phyloP scores from a whole-genome alignment of 2,888 invertebrate genomes.

The Drosophila paracracens region DNA sequence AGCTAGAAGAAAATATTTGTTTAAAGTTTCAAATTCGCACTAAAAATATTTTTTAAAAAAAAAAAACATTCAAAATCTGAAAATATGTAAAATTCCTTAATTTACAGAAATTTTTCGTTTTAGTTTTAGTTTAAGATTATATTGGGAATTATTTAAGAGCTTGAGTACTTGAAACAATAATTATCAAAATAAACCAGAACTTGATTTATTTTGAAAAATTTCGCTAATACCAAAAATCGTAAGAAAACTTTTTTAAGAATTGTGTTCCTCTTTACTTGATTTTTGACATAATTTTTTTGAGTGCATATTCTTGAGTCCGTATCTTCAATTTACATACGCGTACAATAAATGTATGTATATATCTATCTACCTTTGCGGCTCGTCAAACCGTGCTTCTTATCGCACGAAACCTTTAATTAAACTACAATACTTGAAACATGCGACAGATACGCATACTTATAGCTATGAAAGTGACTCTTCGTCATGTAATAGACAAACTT shows the following conservation, averaged over 20 bases:
- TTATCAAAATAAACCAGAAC: not conserved
- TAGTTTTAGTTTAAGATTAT: not conserved
- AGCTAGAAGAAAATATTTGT: not conserved
- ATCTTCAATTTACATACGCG: conserved; percentile 12
- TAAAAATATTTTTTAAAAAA: not conserved
- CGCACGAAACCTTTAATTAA: conserved; percentile 53
- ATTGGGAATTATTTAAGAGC: not conserved
- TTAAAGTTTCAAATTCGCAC: not conserved
- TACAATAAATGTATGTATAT: conserved; percentile 5
- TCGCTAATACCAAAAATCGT: not conserved
- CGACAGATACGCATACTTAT: conserved; percentile 28
- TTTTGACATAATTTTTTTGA: not conserved
- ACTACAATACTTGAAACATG: conserved; percentile 50
- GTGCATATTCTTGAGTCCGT: conserved; percentile 18
- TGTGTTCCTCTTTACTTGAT: not conserved
- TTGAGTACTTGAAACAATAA: not conserved
- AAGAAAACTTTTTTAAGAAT: not conserved
- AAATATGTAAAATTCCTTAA: not conserved
- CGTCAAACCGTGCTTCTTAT: conserved; percentile 54
- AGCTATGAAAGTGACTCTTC: conserved; percentile 9
- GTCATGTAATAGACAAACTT: conserved; percentile 30
- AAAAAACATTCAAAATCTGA: not conserved
- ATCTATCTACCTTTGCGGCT: conserved; percentile 14
- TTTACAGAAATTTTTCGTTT: not conserved
- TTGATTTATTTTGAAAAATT: not conserved